These are phyloP conservation scores for Natrix natrix DNA, from an alignment of 2,797 vertebrate species.

Conservation along the genomic window DNA sequence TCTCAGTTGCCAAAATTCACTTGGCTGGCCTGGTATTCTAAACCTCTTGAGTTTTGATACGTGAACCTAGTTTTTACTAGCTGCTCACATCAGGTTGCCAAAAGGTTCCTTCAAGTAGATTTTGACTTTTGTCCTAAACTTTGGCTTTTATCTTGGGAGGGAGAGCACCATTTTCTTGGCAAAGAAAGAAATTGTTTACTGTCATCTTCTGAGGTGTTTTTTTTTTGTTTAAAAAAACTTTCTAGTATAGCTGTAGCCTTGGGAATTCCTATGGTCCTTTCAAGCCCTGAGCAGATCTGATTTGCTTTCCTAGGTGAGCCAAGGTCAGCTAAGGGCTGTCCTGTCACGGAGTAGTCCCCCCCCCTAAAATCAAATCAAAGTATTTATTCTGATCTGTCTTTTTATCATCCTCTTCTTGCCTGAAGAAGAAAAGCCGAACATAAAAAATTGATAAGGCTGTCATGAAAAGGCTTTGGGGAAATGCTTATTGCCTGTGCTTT, in stretches of 20 bases:
- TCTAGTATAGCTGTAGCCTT: background rate
- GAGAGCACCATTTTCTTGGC: background rate
- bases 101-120: background rate
- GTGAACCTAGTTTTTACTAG: background rate
- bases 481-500: constrained; percentile 27
- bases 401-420: background rate
- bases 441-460: constrained; percentile 5
- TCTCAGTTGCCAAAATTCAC: background rate
- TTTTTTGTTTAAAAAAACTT: background rate
- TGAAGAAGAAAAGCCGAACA: constrained; percentile 24
- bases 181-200: background rate
- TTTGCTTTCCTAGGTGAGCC: background rate
- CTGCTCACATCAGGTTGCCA: background rate
- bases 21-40: background rate
- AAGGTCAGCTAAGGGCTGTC: background rate
- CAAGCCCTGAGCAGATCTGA: background rate
- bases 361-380: background rate
- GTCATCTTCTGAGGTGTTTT: background rate
- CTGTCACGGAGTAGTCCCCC: background rate
- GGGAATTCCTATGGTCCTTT: background rate
- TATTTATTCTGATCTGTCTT: constrained; percentile 23
- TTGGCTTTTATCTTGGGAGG: background rate
- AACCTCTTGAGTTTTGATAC: background rate
- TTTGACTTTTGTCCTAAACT: background rate
- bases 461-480: constrained; percentile 17